Evolutionary conservation across 2,888 invertebrate genomes (phyloP).

Genomic region (Apocheima hispidaria): DNA sequence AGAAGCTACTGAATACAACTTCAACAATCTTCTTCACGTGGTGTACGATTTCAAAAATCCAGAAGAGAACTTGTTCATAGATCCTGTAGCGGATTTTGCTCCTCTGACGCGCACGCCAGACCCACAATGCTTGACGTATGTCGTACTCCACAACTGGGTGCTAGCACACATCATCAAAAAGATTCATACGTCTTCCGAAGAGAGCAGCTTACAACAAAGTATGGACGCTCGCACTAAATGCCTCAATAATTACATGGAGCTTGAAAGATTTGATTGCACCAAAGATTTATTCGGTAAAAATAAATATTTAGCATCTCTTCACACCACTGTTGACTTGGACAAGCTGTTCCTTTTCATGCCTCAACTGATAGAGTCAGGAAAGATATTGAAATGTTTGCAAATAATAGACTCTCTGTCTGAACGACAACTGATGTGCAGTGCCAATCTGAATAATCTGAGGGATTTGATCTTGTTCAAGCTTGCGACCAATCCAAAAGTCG

Average conservation of each 20-base stretch:
- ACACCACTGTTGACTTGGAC: slow-evolving; percentile 83
- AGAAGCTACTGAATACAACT: slow-evolving; percentile 72
- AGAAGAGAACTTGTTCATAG: slow-evolving; percentile 80
- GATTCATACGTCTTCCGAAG: slow-evolving; percentile 85
- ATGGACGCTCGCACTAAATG: slow-evolving; percentile 86
- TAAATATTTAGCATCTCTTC: slow-evolving; percentile 86
- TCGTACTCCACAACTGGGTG: slow-evolving; percentile 89
- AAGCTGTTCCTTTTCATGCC: slow-evolving; percentile 83
- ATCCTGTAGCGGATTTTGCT: slow-evolving; percentile 75
- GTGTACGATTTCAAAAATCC: slow-evolving; percentile 78
- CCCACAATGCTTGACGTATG: slow-evolving; percentile 86
- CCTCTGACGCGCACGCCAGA: slow-evolving; percentile 78
- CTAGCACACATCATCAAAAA: slow-evolving; percentile 89
- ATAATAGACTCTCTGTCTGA: slow-evolving; percentile 87
- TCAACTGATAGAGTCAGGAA: slow-evolving; percentile 72
- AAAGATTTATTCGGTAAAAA: slow-evolving; percentile 86
- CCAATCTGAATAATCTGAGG: slow-evolving; percentile 83
- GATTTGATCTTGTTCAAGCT: slow-evolving; percentile 87
- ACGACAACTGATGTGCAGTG: slow-evolving; percentile 78
- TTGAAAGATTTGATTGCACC: slow-evolving; percentile 82
- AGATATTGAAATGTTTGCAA: slow-evolving; percentile 80
- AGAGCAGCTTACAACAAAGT: slow-evolving; percentile 76
- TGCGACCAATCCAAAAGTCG: slow-evolving; percentile 80
- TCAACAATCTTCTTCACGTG: slow-evolving; percentile 71
- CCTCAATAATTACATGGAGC: slow-evolving; percentile 86